Evolutionary conservation across 2,797 vertebrate species (phyloP), one percentile per base, ranked within the genome.

Genomic region (Labeo calbasu): DNA sequence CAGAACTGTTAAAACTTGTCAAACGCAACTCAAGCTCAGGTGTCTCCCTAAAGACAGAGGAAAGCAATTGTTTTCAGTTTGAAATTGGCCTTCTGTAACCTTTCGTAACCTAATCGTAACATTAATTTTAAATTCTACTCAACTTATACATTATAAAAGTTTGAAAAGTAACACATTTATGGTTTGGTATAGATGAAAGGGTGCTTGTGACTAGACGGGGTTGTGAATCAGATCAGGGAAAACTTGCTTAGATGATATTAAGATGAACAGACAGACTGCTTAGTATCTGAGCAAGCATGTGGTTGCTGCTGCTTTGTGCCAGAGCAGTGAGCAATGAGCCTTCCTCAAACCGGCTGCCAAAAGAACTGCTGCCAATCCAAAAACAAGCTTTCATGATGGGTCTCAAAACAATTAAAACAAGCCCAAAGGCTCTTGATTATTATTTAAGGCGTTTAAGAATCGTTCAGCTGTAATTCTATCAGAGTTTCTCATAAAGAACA

Each of bases 221-320:
- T 32, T 76, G 1, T 51, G 77, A 75, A 57, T 76, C 46, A 15
- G 61, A 19, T 57, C 25, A 76, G 23, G 23, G 77, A 28, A 69
- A 51, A 28, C 50, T 15, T 17, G 82, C 79, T 76, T 79, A 68
- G 21, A 77, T 85, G 85, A 89, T 90, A 73, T 51, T 7, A 86
- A 68, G 80, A 90, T 88, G 77, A 90, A 90, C 89, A 88, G 86
- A 21, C 17, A 57, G 15, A 10, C 51, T 70, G 68, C 21, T 65
- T 43, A 66, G 84, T 83, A 87, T 87, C 65, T 61, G 81, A 88
- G 79, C 57, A 78, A 90, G 85, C 85, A 51, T 81, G 75, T 43
- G 48, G 70, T 85, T 84, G 70, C 77, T 51, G 77, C 76, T 75
- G 72, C 86, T 82, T 84, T 82, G 85, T 87, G 82, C 79, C 59